These are phyloP conservation scores for Philypnodon macrostomus DNA, from an alignment of 2,797 vertebrate genomes.

Conservation along the genomic window DNA sequence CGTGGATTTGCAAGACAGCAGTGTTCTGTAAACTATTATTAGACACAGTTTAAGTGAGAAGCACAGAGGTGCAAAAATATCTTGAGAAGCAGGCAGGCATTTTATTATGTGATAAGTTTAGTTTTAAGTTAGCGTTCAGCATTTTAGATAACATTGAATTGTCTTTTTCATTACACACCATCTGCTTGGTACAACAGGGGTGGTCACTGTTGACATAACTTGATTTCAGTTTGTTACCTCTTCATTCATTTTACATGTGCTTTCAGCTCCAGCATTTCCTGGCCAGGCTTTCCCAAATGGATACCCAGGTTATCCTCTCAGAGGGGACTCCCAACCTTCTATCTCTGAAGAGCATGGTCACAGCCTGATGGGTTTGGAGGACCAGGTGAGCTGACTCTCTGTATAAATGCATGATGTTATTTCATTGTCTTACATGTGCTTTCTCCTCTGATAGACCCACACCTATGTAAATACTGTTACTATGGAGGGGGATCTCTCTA, in stretches of 20 bases:
- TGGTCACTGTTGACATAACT: background rate
- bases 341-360: conserved; percentile 89
- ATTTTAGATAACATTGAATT: background rate
- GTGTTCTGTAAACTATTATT: conserved; percentile 17
- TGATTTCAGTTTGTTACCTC: background rate
- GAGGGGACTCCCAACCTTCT: conserved; percentile 86
- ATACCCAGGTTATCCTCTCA: conserved; percentile 87
- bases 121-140: background rate
- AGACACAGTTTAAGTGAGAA: conserved; percentile 19
- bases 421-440: background rate
- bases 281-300: conserved; percentile 91
- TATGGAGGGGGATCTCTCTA: conserved; percentile 86
- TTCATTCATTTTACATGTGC: conserved; percentile 19
- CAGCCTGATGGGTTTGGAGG: conserved; percentile 88
- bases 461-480: conserved; percentile 95
- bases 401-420: background rate
- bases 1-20: conserved; percentile 12
- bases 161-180: background rate
- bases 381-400: conserved; percentile 80
- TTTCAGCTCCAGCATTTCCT: conserved; percentile 86
- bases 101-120: background rate
- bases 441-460: conserved; percentile 81
- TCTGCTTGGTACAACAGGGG: background rate
- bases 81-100: background rate
- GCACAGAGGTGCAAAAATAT: conserved; percentile 4